A percentile compares a stretch with the other conserved stretches of the same genome.
Conservation (phyloP, 2,888 invertebrate species). For the Euphydryas editha region DNA sequence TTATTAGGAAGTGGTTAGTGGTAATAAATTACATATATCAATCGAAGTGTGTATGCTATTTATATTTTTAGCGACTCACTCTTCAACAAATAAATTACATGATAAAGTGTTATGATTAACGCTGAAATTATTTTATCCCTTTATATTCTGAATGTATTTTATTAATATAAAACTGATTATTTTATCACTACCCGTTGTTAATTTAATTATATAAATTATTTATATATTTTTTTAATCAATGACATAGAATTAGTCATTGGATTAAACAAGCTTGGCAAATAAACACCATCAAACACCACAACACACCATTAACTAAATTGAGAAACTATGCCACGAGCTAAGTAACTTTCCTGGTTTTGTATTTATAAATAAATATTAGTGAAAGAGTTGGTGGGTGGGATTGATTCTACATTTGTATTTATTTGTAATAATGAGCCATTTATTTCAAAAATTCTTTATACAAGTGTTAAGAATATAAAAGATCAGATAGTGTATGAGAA, state of each 20-base stretch:
- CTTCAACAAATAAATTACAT: too few species aligned
- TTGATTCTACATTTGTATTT: too few species aligned
- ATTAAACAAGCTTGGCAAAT: neutral
- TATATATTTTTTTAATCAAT: neutral
- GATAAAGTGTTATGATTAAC: neutral
- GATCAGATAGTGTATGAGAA: too few species aligned
- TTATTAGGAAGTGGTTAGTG: too few species aligned
- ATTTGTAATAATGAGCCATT: too few species aligned
- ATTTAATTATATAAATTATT: neutral
- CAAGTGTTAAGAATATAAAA: too few species aligned
- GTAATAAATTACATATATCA: too few species aligned
- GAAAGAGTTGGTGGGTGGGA: neutral
- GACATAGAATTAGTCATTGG: neutral
- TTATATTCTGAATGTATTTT: neutral
- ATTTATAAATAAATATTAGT: conserved; percentile 1
- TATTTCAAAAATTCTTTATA: too few species aligned
- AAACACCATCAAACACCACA: neutral
- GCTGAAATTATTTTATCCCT: neutral
- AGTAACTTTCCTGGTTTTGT: neutral
- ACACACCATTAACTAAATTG: neutral
- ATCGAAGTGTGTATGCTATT: too few species aligned
- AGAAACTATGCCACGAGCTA: neutral
- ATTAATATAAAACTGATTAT: neutral
- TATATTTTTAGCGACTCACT: too few species aligned
- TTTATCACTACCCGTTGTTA: neutral